A percentile compares a stretch with the other conserved stretches of the same genome.
Conservation (phyloP, 2,113 vertebrate species). For the Gopherus flavomarginatus region DNA sequence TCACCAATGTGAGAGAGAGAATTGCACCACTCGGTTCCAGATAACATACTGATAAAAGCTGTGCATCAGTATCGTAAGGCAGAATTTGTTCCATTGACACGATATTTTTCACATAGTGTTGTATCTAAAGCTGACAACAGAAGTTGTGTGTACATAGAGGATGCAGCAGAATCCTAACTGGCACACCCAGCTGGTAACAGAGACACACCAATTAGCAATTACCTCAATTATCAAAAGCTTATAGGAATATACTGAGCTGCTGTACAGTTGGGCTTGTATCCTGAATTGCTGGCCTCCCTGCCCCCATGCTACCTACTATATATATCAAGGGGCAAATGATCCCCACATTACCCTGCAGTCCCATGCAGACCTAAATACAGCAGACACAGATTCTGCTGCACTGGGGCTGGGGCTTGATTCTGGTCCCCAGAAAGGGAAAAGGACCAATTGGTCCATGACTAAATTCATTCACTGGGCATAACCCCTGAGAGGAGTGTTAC, state of each 20-base stretch:
- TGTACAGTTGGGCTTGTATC: neutral
- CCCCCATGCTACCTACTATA: neutral
- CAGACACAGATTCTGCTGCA: neutral
- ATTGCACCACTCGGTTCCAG: neutral
- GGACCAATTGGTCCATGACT: neutral
- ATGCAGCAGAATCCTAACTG: neutral
- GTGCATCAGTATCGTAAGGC: neutral
- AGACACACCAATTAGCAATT: slow-evolving; percentile 34
- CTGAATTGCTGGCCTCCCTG: neutral
- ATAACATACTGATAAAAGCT: neutral
- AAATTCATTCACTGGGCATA: neutral
- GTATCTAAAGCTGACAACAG: neutral
- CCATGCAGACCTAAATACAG: neutral
- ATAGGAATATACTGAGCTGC: neutral
- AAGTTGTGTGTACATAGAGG: neutral
- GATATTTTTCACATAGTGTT: neutral
- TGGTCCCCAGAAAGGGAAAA: neutral
- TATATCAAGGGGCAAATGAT: neutral
- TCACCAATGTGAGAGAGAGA: neutral
- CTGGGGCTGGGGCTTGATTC: neutral
- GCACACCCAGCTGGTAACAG: slow-evolving; percentile 20
- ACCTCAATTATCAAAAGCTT: slow-evolving; percentile 46
- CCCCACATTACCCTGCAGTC: neutral
- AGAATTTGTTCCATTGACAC: neutral
- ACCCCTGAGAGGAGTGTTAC: neutral